A percentile compares a stretch with the other conserved stretches of the same genome.
These are phyloP conservation scores for Platysteira castanea DNA, from an alignment of 2,113 vertebrate genomes.

Conservation along the genomic window DNA sequence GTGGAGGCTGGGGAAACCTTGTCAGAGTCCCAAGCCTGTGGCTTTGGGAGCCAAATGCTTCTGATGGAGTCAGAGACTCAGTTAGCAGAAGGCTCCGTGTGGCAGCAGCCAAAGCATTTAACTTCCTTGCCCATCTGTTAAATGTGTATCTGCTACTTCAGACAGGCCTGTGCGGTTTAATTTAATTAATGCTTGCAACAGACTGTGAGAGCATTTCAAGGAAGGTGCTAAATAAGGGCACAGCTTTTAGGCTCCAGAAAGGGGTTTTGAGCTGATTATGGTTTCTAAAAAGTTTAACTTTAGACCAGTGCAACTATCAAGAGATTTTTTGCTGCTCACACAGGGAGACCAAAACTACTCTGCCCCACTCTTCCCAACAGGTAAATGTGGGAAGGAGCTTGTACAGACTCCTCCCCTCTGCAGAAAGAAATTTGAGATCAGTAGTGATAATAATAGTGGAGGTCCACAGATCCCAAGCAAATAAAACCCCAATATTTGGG, in stretches of 20 bases:
- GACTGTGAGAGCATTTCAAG: not conserved
- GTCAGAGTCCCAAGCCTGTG: not conserved
- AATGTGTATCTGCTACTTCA: not conserved
- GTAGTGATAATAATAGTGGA: not conserved
- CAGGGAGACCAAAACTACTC: not conserved
- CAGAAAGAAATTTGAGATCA: not conserved
- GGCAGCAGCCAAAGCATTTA: constrained; percentile 15
- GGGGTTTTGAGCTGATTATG: not conserved
- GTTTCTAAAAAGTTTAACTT: not conserved
- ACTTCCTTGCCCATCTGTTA: constrained; percentile 26
- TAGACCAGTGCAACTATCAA: not conserved
- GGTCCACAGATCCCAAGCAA: not conserved
- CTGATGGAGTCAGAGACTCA: not conserved
- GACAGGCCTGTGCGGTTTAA: not conserved
- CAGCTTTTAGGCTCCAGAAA: not conserved
- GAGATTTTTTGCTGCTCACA: not conserved
- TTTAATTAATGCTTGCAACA: constrained; percentile 40
- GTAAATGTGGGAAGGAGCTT: not conserved
- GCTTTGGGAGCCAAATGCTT: not conserved
- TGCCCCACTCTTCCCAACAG: not conserved
- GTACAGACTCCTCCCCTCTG: not conserved
- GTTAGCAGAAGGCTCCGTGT: not conserved
- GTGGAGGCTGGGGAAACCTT: not conserved
- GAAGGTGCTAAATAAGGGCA: constrained; percentile 19
- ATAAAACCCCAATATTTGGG: not conserved